Conservation (phyloP, 2,797 vertebrate genomes). For the Megalops cyprinoides region DNA sequence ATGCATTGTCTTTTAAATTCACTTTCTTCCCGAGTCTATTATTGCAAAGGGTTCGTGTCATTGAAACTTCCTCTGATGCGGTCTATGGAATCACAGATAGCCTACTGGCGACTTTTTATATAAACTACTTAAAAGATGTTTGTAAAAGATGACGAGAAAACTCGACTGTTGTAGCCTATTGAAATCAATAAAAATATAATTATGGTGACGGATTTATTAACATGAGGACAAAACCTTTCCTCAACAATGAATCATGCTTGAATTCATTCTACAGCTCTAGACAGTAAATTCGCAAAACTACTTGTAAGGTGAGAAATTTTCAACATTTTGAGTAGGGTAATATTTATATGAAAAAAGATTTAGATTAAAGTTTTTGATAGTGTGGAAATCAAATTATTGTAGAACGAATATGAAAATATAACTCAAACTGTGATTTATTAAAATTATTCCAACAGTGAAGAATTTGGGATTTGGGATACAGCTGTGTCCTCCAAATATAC, state of each 20-base stretch:
- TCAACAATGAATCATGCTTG: too few relatives aligned
- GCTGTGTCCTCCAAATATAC: too few relatives aligned
- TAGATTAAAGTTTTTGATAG: not conserved
- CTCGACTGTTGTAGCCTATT: not conserved
- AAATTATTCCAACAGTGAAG: not conserved
- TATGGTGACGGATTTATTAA: not conserved
- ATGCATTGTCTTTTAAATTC: constrained; percentile 42
- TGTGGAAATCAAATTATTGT: not conserved
- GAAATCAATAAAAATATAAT: too few relatives aligned
- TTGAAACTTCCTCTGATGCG: not conserved
- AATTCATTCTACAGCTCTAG: too few relatives aligned
- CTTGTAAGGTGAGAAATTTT: too few relatives aligned
- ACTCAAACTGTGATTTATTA: not conserved
- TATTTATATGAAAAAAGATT: too few relatives aligned
- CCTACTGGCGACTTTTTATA: not conserved
- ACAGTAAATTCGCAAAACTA: too few relatives aligned
- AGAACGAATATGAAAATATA: not conserved
- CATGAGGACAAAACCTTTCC: not conserved
- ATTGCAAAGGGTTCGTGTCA: constrained; percentile 11
- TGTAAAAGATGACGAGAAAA: not conserved
- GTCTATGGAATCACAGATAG: not conserved
- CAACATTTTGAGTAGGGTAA: too few relatives aligned
- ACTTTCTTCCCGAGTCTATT: constrained; percentile 33
- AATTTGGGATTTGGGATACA: not conserved
- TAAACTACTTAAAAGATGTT: not conserved